Evolutionary conservation across 2,797 vertebrate genomes (phyloP), one percentile per base, ranked within the genome.

Genomic region (Sandelia bainsii): DNA sequence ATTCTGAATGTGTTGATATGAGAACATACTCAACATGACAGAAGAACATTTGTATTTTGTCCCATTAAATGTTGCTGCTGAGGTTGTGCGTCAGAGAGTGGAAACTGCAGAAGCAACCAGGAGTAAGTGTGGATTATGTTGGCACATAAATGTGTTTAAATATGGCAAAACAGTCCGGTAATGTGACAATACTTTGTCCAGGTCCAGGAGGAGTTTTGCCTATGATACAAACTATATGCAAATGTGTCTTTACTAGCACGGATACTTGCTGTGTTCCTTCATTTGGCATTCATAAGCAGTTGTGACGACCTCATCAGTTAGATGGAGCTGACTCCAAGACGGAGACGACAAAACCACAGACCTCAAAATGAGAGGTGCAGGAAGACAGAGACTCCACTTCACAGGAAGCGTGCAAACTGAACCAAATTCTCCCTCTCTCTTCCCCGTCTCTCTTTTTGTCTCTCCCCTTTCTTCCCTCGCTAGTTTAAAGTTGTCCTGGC

Each of bases 401-500:
- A 92, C 81, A 93, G 87, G 83, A 81, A 64, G 80, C 75, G 50
- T 61, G 85, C 84, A 87, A 91, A 89, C 86, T 72, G 70, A 86
- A 82, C 82, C 72, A 69, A 85, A 85, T 82, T 63, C 84, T 82
- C 79, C 65, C 81, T 72, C 63, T 51, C 81, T 61, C 78, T 56
- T 66, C 78, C 58, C 73, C 42, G 42, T 60, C 67, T 77, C 77
- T 77, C 75, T 65, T 81, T 84, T 86, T 84, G 83, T 84, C 83
- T 69, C 79, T 82, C 82, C 70, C 79, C 83, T 92, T 90, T 92
- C 83, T 89, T 91, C 84, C 49, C 89, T 87, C 79, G 79, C 93
- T 93, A 93, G 93, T 94, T 95, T 94, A 94, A 94, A 95, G 95
- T 95, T 95, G 95, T 95, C 94, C 94, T 94, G 94, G 90, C 94